Evolutionary conservation across 2,797 vertebrate genomes (phyloP), one percentile per base, ranked within the genome.

Genomic region (Trachurus trachurus): DNA sequence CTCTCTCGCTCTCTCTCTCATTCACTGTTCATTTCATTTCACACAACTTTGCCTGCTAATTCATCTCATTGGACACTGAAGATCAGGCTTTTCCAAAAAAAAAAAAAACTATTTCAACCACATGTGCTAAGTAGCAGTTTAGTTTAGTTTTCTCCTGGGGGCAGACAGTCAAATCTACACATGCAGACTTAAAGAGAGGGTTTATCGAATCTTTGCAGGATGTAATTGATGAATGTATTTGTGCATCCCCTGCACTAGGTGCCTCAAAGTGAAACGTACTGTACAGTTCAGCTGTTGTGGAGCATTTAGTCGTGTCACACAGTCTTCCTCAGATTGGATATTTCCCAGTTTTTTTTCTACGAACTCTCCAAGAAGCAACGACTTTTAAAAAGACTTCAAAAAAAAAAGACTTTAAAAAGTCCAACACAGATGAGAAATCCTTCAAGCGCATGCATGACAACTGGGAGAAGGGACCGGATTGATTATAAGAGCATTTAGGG

Each of bases 1-100:
- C 59, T 66, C 56, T 42, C 76, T 78, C 67, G 81, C 74, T 81
- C 76, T 42, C 76, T 78, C 67, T 82, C 74, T 81, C 76, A 67
- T 80, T 81, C 83, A 84, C 67, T 73, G 31, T 34, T 34, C 31
- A 34, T 34, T 34, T 34, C 31, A 34, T 34, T 62, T 47, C 54
- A 44, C 60, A 37, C 29, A 19, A 57, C 2, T 62, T 67, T 68
- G 50, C 74, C 21, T 19, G 11, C 54, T 49, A 1, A 59, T n/a
- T 76, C 15, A n/a, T 53, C 21, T 54, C 31, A 22, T 5, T 52
- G n/a, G 5, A 0, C 17, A 40, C 12, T 31, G 8, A 58, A 29
- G 54, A 21, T 42, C 52, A n/a, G 0, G 2, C 4, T 39, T 54
- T 19, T 26, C 26, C 26, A 26, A 26, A 26, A 26, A n/a, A n/a